Percentiles rank a stretch among this genome's conserved stretches.
Conservation (phyloP, 2,888 invertebrate species). For the Magallana nippona region DNA sequence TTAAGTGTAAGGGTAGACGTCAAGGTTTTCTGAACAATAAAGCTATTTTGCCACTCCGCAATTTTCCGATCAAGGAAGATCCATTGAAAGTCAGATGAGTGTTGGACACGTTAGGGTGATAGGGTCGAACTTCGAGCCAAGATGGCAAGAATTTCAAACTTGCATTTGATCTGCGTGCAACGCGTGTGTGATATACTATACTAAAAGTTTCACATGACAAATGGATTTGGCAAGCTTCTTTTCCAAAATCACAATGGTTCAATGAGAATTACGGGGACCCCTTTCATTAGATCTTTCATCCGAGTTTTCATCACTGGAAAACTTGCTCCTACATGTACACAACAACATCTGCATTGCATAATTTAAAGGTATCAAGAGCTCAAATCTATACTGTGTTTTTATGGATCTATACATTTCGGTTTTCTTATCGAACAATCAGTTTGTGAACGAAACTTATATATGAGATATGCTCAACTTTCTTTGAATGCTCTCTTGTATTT, state of each 20-base stretch:
- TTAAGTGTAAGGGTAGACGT: slow-evolving; percentile 39
- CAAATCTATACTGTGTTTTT: slow-evolving; percentile 12
- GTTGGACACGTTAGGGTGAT: slow-evolving; percentile 25
- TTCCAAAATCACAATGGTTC: slow-evolving; percentile 21
- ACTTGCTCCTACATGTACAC: slow-evolving; percentile 3
- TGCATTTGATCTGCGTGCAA: slow-evolving; percentile 28
- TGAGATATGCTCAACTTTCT: neutral
- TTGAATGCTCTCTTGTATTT: neutral
- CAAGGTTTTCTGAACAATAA: slow-evolving; percentile 41
- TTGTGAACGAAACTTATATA: neutral
- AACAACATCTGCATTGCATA: slow-evolving; percentile 6
- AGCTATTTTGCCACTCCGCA: slow-evolving; percentile 27
- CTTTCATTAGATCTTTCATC: neutral
- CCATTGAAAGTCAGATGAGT: slow-evolving; percentile 37
- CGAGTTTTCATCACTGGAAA: neutral
- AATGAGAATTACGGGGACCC: neutral
- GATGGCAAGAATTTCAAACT: slow-evolving; percentile 30
- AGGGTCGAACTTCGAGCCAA: slow-evolving; percentile 4
- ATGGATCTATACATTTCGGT: neutral
- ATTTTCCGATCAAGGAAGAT: slow-evolving; percentile 32
- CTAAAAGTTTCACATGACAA: slow-evolving; percentile 24
- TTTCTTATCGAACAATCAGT: neutral
- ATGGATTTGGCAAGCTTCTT: slow-evolving; percentile 13
- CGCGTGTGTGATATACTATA: slow-evolving; percentile 27
- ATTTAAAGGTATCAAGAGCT: slow-evolving; percentile 6